A percentile compares a stretch with the other conserved stretches of the same genome.
phyloP scores from a whole-genome alignment of 2,797 vertebrate species.

The Furcifer pardalis region DNA sequence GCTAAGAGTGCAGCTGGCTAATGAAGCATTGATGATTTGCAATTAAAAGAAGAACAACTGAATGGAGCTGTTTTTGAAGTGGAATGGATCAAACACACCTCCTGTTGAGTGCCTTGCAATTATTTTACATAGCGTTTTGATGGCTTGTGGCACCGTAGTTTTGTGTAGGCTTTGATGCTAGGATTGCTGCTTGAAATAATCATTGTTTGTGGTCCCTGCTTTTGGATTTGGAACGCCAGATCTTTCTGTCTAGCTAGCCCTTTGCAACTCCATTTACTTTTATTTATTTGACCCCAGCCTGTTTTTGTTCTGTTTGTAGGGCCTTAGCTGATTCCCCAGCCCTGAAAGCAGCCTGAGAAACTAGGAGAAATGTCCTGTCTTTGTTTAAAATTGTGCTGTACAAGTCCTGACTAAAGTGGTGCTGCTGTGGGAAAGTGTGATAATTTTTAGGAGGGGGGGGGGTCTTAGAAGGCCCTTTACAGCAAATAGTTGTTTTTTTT shows the following conservation, averaged over 20 bases:
- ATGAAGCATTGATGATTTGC: constrained; percentile 58
- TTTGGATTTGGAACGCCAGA: neutral
- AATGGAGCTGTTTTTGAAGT: constrained; percentile 60
- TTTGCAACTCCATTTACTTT: neutral
- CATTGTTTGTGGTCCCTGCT: neutral
- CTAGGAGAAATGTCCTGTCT: neutral
- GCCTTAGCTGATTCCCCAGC: neutral
- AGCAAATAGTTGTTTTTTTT: constrained; percentile 2
- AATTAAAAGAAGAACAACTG: constrained; percentile 47
- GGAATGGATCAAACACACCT: constrained; percentile 53
- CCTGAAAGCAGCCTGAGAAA: constrained; percentile 1
- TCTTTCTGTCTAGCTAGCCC: neutral
- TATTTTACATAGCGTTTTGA: constrained; percentile 55
- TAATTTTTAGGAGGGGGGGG: neutral
- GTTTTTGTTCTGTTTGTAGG: neutral
- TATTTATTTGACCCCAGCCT: constrained; percentile 16
- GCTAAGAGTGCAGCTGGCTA: constrained; percentile 62
- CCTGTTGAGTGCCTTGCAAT: constrained; percentile 53
- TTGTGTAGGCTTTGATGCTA: constrained; percentile 55
- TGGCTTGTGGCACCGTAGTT: constrained; percentile 25
- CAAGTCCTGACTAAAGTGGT: neutral
- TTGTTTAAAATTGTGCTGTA: neutral
- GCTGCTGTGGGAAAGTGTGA: neutral
- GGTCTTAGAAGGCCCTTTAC: neutral
- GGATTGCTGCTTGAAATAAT: constrained; percentile 27